Base-by-base conservation (phyloP, 2,888 invertebrate genomes). In the Drosophila basisetae region DNA sequence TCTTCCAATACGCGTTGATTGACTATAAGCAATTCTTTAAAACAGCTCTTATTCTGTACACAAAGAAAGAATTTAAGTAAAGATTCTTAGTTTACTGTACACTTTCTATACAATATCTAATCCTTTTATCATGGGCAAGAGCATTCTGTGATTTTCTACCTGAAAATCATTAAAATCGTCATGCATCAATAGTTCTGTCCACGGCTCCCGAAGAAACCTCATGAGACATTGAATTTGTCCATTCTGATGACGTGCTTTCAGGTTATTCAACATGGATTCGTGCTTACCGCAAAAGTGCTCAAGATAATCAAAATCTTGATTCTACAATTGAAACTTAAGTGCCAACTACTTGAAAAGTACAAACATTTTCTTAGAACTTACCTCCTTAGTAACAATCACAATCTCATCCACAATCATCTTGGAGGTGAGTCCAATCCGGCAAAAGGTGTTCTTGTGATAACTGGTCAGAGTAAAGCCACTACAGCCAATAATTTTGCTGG, bases 401-500 rank as follows among this genome's bases (percentile, higher is more conserved):
- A 93, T 91, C 75, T 93, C 92, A 22, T 87, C 82, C 1, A 93
- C 83, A 16, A 92, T 62, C 37, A 80, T 80, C n/a, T 72, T 81
- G 2, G 58, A 60, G 7, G 86, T 82, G 4, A 92, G 58, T 4
- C 73, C 72, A 4, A 92, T 74, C 0, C 93, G 89, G 39, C 83
- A 88, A 59, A 92, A 92, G 5, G 89, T 91, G 0, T 80, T 58
- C 0, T 87, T 28, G 5, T 69, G 16, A 50, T 90, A 86, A 3
- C 90, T 92, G 9, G 71, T 78, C 64, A 91, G 10, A 0, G 61
- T 47, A 25, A 71, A 73, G 1, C 37, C 55, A 9, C 25, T 52
- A 3, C 75, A 80, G 33, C 72, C 64, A 11, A 71, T 16, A 6
- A 87, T 25, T 35, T 78, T 73, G 55, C 75, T 78, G 25, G 67